Conservation (phyloP, 2,113 vertebrate species). For the Syngnathus typhle region DNA sequence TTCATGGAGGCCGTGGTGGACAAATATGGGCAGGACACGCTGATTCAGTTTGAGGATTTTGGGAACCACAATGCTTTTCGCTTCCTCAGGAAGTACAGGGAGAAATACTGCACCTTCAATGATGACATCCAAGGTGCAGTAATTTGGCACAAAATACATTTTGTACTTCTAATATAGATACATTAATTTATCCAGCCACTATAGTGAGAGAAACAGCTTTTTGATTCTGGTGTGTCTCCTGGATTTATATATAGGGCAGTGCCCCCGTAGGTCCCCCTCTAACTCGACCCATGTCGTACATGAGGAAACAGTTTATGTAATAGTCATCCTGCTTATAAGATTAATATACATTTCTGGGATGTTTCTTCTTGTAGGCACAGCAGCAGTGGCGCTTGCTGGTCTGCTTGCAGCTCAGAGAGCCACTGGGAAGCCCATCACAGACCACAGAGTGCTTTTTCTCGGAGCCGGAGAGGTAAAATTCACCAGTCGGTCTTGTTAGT, state of each 20-base stretch:
- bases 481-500: background rate
- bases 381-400: conserved; percentile 87
- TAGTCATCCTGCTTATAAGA: background rate
- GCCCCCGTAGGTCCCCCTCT: too few relatives aligned
- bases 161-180: too few relatives aligned
- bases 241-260: too few relatives aligned
- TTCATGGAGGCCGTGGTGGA: conserved; percentile 96
- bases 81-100: conserved; percentile 86
- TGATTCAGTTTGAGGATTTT: conserved; percentile 98
- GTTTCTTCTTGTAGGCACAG: conserved; percentile 75
- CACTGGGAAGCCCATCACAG: conserved; percentile 78
- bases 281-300: too few relatives aligned
- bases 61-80: conserved; percentile 97
- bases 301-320: background rate
- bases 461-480: conserved; percentile 88
- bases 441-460: conserved; percentile 89
- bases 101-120: conserved; percentile 97
- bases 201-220: background rate
- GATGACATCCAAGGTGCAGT: conserved; percentile 92
- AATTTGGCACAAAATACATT: background rate
- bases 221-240: too few relatives aligned
- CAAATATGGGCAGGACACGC: conserved; percentile 88
- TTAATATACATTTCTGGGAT: background rate
- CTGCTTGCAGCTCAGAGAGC: conserved; percentile 84
- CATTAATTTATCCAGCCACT: background rate